Conservation (phyloP, 2,888 invertebrate species). For the Acronicta aceris region DNA sequence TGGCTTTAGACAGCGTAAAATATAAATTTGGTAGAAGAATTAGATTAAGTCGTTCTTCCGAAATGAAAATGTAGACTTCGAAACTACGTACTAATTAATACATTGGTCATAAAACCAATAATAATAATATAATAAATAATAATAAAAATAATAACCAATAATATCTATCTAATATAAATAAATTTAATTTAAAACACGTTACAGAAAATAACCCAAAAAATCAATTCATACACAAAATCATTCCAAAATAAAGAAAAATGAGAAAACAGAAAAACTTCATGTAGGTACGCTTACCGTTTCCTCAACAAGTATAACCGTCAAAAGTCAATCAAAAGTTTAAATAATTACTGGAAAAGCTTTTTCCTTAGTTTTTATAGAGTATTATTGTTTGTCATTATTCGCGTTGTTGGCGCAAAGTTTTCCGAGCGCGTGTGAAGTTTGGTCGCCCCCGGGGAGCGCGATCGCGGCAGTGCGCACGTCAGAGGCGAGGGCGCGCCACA, state of each 20-base stretch:
- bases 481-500: constrained; percentile 76
- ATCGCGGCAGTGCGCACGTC: constrained; percentile 70
- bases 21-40: no score
- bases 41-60: no score
- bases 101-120: no score
- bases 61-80: no score
- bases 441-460: constrained; percentile 66
- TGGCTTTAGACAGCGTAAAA: no score
- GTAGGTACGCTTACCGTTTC: constrained; percentile 39
- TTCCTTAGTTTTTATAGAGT: constrained; percentile 19
- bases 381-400: constrained; percentile 40
- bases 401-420: constrained; percentile 57
- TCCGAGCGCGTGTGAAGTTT: constrained; percentile 73
- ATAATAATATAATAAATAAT: no score
- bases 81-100: no score
- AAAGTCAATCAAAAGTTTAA: constrained; percentile 46
- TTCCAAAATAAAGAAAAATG: neutral
- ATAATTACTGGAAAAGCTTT: constrained; percentile 38
- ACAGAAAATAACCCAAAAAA: no score
- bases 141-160: no score
- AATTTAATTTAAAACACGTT: no score
- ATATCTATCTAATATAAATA: no score
- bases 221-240: no score
- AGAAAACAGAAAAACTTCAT: neutral
- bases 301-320: constrained; percentile 36